Evolutionary conservation across 2,888 invertebrate genomes (phyloP).

Genomic region (Agrotis clavis): DNA sequence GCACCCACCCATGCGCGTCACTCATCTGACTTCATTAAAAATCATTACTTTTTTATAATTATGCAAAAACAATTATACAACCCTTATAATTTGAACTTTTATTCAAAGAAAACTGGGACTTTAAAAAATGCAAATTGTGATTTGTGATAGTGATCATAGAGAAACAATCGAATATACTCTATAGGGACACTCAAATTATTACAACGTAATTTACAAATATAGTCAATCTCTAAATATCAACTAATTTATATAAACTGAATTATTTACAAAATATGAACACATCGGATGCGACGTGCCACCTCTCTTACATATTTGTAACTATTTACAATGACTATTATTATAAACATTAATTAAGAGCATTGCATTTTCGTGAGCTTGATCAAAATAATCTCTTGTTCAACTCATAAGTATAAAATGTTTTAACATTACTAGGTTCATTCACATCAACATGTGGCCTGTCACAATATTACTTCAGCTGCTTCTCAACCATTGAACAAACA

Average conservation of each 20-base stretch:
- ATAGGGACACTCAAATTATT: conserved; percentile 88
- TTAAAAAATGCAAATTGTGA: conserved; percentile 87
- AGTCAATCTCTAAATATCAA: conserved; percentile 86
- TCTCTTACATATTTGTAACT: conserved; percentile 86
- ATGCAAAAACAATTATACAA: conserved; percentile 84
- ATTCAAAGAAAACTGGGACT: conserved; percentile 77
- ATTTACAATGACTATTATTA: conserved; percentile 90
- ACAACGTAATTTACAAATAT: conserved; percentile 89
- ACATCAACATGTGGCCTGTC: conserved; percentile 73
- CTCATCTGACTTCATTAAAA: conserved; percentile 79
- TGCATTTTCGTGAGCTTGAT: conserved; percentile 88
- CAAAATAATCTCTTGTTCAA: conserved; percentile 88
- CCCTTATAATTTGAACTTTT: conserved; percentile 83
- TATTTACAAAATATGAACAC: conserved; percentile 90
- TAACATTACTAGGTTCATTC: conserved; percentile 70
- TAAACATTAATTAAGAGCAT: conserved; percentile 89
- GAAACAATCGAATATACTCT: conserved; percentile 85
- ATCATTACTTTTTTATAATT: conserved; percentile 77
- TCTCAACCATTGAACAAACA: conserved; percentile 75
- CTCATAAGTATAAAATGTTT: conserved; percentile 71
- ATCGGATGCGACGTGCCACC: conserved; percentile 80
- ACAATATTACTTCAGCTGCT: conserved; percentile 62
- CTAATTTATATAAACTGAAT: conserved; percentile 86
- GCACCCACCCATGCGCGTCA: conserved; percentile 83
- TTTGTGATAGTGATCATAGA: conserved; percentile 89